Conservation (phyloP, 2,888 invertebrate species). For the Adineta ricciae region DNA sequence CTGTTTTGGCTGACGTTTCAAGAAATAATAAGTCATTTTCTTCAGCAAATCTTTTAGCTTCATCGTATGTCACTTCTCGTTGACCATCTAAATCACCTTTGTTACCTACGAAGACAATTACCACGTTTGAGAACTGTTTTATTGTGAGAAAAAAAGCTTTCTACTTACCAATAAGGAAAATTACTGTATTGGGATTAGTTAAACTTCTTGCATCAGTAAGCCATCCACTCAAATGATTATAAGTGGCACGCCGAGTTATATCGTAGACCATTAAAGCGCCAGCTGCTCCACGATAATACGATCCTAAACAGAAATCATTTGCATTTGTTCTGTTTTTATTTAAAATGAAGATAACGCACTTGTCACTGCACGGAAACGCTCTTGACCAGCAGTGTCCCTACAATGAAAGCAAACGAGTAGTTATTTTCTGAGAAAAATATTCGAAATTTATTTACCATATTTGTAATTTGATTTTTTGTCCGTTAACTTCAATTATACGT, state of each 20-base stretch:
- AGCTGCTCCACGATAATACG: constrained; percentile 79
- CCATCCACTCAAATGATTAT: constrained; percentile 98
- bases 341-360: neutral
- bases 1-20: constrained; percentile 48
- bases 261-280: constrained; percentile 99
- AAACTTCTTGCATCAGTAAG: constrained; percentile 94
- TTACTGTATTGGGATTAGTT: constrained; percentile 93
- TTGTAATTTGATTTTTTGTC: constrained; percentile 97
- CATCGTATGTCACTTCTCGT: constrained; percentile 96
- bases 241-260: constrained; percentile 91
- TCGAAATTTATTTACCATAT: constrained; percentile 94
- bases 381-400: constrained; percentile 41
- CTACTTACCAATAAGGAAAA: constrained; percentile 37
- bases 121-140: neutral
- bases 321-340: too few species aligned
- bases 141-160: neutral
- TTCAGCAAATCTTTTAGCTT: constrained; percentile 98
- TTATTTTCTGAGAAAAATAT: constrained; percentile 54
- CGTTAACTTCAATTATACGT: constrained; percentile 95
- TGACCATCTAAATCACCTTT: constrained; percentile 96
- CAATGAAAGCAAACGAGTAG: neutral
- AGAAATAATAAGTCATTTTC: constrained; percentile 62
- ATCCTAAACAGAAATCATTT: constrained; percentile 44
- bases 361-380: constrained; percentile 37
- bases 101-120: constrained; percentile 86